Percentiles rank a stretch among this genome's conserved stretches.
Conservation (phyloP, 2,797 vertebrate genomes). For the Oreonectes daqikongensis region DNA sequence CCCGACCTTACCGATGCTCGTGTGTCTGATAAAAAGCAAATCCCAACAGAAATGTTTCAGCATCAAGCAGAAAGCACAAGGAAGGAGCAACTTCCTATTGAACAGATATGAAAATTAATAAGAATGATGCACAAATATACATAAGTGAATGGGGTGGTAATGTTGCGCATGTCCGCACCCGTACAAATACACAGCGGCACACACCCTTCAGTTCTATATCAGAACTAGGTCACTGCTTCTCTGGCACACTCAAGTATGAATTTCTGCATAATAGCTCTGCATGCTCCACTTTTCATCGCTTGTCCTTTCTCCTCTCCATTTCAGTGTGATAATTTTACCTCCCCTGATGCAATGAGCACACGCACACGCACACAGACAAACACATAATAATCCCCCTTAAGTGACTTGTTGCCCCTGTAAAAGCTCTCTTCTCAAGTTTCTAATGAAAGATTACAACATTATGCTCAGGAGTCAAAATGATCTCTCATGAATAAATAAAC, state of each 20-base stretch:
- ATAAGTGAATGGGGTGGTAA: neutral
- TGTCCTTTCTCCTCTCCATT: slow-evolving; percentile 13
- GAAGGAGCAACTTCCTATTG: neutral
- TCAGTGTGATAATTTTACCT: slow-evolving; percentile 41
- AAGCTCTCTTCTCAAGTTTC: slow-evolving; percentile 34
- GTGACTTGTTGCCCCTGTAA: slow-evolving; percentile 23
- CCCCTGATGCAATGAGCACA: slow-evolving; percentile 19
- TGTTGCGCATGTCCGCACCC: neutral
- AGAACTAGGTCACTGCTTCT: slow-evolving; percentile 57
- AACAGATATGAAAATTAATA: neutral
- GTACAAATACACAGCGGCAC: slow-evolving; percentile 1
- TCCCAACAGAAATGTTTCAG: too few species aligned
- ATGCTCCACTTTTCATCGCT: slow-evolving; percentile 46
- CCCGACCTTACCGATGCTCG: neutral
- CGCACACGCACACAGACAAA: neutral
- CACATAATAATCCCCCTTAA: slow-evolving; percentile 22
- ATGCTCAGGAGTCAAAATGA: slow-evolving; percentile 30
- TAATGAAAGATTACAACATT: slow-evolving; percentile 48
- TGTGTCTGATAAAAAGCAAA: too few species aligned
- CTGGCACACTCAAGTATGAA: slow-evolving; percentile 41
- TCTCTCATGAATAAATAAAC: slow-evolving; percentile 44
- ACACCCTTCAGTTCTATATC: slow-evolving; percentile 18
- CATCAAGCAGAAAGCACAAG: neutral
- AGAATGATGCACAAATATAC: neutral
- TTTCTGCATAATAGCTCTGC: slow-evolving; percentile 46